Percentiles rank a stretch among this genome's conserved stretches.
Conservation (phyloP, 2,797 vertebrate species). For the Alcedo atthis region DNA sequence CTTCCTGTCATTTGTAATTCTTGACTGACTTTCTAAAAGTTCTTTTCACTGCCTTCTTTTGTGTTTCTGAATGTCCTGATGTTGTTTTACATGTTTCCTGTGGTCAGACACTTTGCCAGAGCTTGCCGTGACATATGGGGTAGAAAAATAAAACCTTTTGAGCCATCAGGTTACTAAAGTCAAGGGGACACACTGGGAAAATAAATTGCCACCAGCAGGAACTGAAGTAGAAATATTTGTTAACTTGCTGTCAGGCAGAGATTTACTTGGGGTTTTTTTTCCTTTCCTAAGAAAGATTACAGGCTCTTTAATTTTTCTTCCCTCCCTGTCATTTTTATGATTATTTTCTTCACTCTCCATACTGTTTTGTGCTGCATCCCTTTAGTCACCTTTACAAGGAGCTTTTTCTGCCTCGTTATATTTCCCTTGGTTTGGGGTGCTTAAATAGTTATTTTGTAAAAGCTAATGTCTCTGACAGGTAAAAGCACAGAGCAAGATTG, state of each 20-base stretch:
- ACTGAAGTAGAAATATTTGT: constrained; percentile 47
- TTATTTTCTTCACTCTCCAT: neutral
- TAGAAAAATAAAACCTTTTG: constrained; percentile 14
- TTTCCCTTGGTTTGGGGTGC: neutral
- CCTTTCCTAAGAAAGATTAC: neutral
- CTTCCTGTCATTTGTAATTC: neutral
- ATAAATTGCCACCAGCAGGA: constrained; percentile 45
- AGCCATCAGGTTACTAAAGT: constrained; percentile 42
- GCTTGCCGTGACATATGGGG: neutral
- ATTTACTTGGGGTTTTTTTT: neutral
- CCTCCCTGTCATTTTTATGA: neutral
- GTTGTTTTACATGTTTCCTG: constrained; percentile 6
- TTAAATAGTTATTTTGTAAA: neutral
- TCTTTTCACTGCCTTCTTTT: neutral
- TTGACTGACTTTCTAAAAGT: neutral
- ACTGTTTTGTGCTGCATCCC: neutral
- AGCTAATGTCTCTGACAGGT: neutral
- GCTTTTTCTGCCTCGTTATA: neutral
- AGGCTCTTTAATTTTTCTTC: neutral
- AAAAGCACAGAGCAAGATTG: neutral
- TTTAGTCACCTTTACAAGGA: neutral
- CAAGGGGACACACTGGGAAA: constrained; percentile 14
- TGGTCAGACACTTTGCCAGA: constrained; percentile 27
- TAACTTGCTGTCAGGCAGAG: neutral
- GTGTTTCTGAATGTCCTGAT: neutral